phyloP scores from a whole-genome alignment of 2,113 vertebrate species.

The Paraplagusia blochii region DNA sequence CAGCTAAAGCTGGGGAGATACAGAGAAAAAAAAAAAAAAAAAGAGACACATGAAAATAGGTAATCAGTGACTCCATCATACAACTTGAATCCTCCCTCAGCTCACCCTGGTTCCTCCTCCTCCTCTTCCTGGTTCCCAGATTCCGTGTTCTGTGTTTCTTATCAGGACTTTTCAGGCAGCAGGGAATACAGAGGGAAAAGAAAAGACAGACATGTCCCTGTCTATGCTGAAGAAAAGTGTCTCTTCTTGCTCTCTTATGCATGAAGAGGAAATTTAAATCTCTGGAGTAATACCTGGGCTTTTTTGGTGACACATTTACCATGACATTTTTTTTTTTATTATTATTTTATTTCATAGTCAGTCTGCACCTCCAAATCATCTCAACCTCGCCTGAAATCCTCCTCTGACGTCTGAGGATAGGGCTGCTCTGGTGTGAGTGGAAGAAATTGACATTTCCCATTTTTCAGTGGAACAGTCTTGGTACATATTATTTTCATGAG shows the following conservation, averaged over 20 bases:
- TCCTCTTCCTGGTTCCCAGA: constrained; percentile 44
- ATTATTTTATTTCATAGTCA: no score
- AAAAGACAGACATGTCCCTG: constrained; percentile 45
- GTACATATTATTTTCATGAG: constrained; percentile 18
- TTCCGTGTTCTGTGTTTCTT: constrained; percentile 40
- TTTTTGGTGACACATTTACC: constrained; percentile 61
- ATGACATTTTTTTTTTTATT: constrained; percentile 20
- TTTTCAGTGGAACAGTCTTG: neutral
- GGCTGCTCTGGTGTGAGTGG: constrained; percentile 25
- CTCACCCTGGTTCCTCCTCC: constrained; percentile 50
- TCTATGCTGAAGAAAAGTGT: constrained; percentile 41
- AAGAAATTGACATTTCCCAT: constrained; percentile 30
- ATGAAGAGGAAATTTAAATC: constrained; percentile 62
- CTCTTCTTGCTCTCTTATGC: constrained; percentile 62
- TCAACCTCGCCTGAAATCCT: constrained; percentile 31
- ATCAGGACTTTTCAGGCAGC: constrained; percentile 65
- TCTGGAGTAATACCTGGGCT: constrained; percentile 57
- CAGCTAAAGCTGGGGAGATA: no score
- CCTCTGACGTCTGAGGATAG: constrained; percentile 40
- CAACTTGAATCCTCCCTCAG: constrained; percentile 47
- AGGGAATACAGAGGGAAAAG: constrained; percentile 37
- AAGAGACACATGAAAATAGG: constrained; percentile 7
- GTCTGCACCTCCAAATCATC: constrained; percentile 27
- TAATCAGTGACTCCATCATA: constrained; percentile 59
- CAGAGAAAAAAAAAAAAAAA: neutral